Percentiles rank a stretch among this genome's conserved stretches.
Conservation (phyloP, 2,797 vertebrate genomes). For the Podarcis siculus region DNA sequence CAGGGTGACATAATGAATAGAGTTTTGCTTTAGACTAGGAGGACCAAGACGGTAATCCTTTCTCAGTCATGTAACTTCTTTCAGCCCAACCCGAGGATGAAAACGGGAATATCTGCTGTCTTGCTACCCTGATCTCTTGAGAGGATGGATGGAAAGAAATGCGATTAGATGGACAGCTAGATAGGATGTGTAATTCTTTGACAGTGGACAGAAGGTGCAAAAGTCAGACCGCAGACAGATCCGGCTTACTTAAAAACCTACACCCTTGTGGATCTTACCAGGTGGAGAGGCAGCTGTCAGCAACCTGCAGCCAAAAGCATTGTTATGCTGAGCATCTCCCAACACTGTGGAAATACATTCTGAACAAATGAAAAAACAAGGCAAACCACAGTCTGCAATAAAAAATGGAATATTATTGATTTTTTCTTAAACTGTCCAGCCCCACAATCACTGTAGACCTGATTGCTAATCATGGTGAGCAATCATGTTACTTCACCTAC, state of each 20-base stretch:
- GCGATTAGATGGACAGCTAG: no score
- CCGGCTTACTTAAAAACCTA: not conserved
- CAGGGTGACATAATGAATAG: not conserved
- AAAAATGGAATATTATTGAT: not conserved
- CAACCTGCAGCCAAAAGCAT: not conserved
- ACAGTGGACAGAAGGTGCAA: no score
- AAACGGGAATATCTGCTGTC: not conserved
- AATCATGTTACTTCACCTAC: slow-evolving; percentile 8
- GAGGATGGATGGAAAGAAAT: not conserved
- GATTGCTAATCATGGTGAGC: slow-evolving; percentile 40
- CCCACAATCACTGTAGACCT: slow-evolving; percentile 10
- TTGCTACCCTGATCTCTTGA: not conserved
- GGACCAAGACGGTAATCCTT: not conserved
- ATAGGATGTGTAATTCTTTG: no score
- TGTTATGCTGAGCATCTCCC: not conserved
- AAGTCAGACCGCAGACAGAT: not conserved
- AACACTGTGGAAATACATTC: not conserved
- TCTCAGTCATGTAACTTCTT: not conserved
- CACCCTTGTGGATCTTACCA: not conserved
- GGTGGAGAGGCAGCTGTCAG: not conserved
- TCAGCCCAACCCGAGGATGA: not conserved
- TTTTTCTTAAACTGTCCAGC: not conserved
- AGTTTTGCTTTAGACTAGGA: not conserved
- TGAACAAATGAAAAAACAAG: not conserved
- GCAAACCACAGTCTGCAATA: not conserved